Evolutionary conservation across 2,113 vertebrate species (phyloP), one percentile per base, ranked within the genome.

Genomic region (Empidonax alnorum): DNA sequence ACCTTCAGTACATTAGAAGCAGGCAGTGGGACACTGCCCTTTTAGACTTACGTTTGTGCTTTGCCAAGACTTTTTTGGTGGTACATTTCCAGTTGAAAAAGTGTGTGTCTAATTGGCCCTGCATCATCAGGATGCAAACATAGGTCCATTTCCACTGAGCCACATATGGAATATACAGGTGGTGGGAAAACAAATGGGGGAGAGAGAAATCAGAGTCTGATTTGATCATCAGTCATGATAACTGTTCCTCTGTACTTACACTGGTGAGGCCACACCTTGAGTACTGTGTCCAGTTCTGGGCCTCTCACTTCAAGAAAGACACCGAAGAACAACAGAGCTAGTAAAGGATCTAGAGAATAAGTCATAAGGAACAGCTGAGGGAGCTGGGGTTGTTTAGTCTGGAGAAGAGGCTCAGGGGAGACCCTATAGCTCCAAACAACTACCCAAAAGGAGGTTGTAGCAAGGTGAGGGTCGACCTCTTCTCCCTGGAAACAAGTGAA

Each of bases 401-500:
- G 25, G 21, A 83, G 62, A 53, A 75, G 6, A 67, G 31, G 44
- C 22, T 67, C 65, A 67, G 13, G n/a, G 11, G 14, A 68, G 30
- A 35, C 13, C n/a, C 41, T 30, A 25, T 22, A 12, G 25, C 8
- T 55, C 46, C 39, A 55, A 35, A 47, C 24, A 62, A 12, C n/a
- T 25, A 25, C 20, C 55, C 46, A 6, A 41, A 53, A 76, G n/a
- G n/a, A 75, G 10, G 3, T 2, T 22, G 30, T 18, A 75, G 53
- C 28, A 30, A 47, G 30, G 53, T 46, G 24, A 17, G 15, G 2
- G 24, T 12, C 0, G 0, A 6, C 39, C 16, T 22, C n/a, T 61
- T 68, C 25, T 62, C 11, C 28, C n/a, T 49, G 14, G 47, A 11
- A 62, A 31, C 47, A 21, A 47, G 39, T 18, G 5, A 55, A 12